Conservation (phyloP, 2,113 vertebrate species). For the Carollia perspicillata region DNA sequence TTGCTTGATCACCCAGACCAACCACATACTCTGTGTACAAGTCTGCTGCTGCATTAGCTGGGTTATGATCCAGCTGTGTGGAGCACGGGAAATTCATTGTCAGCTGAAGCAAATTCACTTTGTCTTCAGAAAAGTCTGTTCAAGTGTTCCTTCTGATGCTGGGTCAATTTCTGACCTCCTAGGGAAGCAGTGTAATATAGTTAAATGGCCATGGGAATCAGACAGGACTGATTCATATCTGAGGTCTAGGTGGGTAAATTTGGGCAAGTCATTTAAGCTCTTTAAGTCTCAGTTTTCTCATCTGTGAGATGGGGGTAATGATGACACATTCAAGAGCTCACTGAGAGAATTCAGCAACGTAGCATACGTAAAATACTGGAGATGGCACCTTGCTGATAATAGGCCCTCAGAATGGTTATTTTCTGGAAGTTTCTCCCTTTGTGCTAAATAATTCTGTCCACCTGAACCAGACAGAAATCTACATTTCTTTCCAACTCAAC, state of each 20-base stretch:
- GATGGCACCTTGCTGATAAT: background rate
- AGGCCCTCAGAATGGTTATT: background rate
- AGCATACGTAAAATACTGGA: background rate
- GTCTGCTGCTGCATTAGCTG: background rate
- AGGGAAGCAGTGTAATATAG: background rate
- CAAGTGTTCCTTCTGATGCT: background rate
- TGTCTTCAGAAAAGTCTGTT: background rate
- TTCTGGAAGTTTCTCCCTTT: background rate
- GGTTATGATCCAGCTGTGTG: background rate
- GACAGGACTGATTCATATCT: background rate
- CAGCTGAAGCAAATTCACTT: background rate
- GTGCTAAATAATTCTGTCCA: background rate
- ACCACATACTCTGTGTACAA: background rate
- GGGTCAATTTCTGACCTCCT: background rate
- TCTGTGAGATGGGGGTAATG: background rate
- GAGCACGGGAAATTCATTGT: background rate
- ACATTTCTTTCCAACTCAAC: background rate
- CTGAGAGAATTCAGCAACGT: background rate
- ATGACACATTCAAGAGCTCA: background rate
- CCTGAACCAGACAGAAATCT: background rate
- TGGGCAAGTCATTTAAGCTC: background rate
- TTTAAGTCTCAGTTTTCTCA: background rate
- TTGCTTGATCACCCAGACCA: background rate
- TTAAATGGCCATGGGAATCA: background rate
- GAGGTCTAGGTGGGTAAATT: background rate